Base-by-base conservation (phyloP, 1,140 invertebrate species). In the Pseudachorutes palmiensis region DNA sequence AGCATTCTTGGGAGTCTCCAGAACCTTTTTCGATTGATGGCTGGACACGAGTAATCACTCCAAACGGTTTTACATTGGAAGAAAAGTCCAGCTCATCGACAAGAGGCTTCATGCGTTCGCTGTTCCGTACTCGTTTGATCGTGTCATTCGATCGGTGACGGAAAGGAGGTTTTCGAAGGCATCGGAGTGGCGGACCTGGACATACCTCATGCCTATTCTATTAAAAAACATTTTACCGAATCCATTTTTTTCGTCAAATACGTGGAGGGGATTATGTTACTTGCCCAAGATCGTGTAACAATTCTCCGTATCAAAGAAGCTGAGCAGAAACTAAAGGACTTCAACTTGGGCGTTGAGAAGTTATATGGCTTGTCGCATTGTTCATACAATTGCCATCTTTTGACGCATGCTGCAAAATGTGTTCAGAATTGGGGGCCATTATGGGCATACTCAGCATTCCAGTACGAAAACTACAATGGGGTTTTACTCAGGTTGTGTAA, bases 391-490 rank as follows among this genome's bases (percentile, higher is more conserved):
- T 2, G 71, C 2, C 72, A 75, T 62, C 41, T 69, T 51, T 22
- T 67, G 1, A 29, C 70, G 2, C 71, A 75, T 49, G 58, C 68
- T 22, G 66, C 69, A 12, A 29, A 48, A 0, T 67, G 58, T 30
- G 69, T 75, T 0, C 5, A 57, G 41, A 67, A 70, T 51, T 73
- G 73, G 62, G 72, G 73, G 30, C 67, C 66, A 12, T 30, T 75
- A 16, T 74, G 74, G 74, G 67, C 36, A 0, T 72, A 68, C 57
- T 75, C 73, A 0, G 62, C 69, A 1, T 75, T 75, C 66, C 68
- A 72, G n/a, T 74, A 61, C 41, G 74, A 75, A 58, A 30, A 68
- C 36, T 68, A 68, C 22, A 74, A 75, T 29, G 66, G 55, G 0
- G 24, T 69, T 1, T 30, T 65, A 19, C 0, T 41, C 24, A 69